Conservation (phyloP, 2,113 vertebrate species). For the Heptranchias perlo region DNA sequence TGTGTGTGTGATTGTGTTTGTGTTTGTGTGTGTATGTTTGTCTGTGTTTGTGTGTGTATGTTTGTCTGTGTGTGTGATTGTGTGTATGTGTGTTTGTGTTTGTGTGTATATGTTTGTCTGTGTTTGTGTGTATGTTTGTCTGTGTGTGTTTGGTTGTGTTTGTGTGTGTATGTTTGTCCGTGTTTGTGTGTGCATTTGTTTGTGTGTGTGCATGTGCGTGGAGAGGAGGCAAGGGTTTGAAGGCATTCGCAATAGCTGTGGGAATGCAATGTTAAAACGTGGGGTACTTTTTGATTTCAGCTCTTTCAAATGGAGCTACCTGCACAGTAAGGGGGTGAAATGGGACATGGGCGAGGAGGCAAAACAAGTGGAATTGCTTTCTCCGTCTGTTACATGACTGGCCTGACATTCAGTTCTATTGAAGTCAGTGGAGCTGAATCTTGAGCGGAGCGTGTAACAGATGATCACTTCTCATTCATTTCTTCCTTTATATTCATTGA, state of each 20-base stretch:
- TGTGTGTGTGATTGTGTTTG: too few relatives aligned
- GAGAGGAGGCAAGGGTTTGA: neutral
- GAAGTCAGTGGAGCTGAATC: neutral
- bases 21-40: neutral
- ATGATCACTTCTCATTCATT: neutral
- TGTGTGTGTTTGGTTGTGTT: too few relatives aligned
- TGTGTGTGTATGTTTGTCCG: neutral
- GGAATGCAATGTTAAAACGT: neutral
- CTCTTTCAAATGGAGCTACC: neutral
- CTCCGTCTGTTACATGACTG: neutral
- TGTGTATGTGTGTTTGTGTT: neutral
- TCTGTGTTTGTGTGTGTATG: neutral
- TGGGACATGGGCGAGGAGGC: neutral
- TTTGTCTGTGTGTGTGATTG: neutral
- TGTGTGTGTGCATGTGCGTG: neutral
- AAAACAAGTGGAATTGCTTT: neutral
- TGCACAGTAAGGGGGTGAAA: neutral
- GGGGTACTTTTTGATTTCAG: neutral
- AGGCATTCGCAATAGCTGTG: neutral
- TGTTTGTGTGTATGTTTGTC: neutral
- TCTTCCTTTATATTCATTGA: neutral
- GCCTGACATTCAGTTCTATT: neutral
- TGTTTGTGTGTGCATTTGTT: neutral
- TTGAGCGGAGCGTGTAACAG: too few relatives aligned
- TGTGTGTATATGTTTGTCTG: neutral